Conservation (phyloP, 2,113 vertebrate genomes). For the Ceyx margarethae region DNA sequence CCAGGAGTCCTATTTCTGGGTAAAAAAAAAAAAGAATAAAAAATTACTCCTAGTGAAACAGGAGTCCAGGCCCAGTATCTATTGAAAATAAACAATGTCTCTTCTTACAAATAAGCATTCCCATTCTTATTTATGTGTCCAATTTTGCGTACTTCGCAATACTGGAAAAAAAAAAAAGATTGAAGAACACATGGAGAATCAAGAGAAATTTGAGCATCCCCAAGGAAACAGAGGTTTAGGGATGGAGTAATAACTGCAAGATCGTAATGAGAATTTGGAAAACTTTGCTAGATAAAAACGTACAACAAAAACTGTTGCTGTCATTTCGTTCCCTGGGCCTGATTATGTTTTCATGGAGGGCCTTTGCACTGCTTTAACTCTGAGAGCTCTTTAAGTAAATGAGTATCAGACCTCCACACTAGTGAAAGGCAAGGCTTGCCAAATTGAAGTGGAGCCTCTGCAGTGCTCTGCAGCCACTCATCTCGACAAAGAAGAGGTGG, state of each 20-base stretch:
- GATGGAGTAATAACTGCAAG: conserved; percentile 16
- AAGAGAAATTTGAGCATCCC: conserved; percentile 57
- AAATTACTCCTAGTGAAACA: conserved; percentile 12
- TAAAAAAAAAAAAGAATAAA: neutral
- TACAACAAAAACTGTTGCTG: conserved; percentile 17
- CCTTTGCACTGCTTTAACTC: neutral
- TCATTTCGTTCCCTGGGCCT: conserved; percentile 11
- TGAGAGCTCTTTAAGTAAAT: neutral
- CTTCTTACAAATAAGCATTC: conserved; percentile 38
- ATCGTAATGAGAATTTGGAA: conserved; percentile 39
- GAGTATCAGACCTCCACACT: conserved; percentile 24
- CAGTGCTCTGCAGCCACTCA: neutral
- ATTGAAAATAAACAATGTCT: conserved; percentile 44
- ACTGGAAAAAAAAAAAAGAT: neutral
- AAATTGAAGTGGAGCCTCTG: neutral
- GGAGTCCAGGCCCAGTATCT: conserved; percentile 21
- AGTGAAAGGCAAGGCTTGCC: neutral
- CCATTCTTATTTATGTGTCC: conserved; percentile 38
- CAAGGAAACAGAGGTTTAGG: conserved; percentile 27
- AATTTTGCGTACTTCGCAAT: neutral
- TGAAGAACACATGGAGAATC: conserved; percentile 23
- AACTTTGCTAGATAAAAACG: conserved; percentile 16
- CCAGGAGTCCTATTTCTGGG: neutral
- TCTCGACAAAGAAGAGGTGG: neutral
- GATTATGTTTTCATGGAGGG: neutral